phyloP scores from a whole-genome alignment of 2,888 invertebrate species.

The Apamea sordens region DNA sequence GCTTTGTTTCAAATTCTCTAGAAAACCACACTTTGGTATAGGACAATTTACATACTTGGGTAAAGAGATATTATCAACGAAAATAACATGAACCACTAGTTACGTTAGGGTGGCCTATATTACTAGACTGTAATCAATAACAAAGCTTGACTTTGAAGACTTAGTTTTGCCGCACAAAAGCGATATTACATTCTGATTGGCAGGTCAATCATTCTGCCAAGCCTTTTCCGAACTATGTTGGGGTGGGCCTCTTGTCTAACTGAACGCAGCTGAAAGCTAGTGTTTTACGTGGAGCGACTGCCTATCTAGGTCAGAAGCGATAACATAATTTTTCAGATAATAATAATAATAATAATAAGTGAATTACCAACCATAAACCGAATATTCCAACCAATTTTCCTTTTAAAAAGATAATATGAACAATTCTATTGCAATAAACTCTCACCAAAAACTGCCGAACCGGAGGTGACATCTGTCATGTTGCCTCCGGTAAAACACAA shows the following conservation, averaged over 20 bases:
- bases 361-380: too few species aligned
- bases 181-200: background rate
- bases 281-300: background rate
- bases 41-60: conserved; percentile 54
- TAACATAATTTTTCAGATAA: background rate
- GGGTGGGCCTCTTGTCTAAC: background rate
- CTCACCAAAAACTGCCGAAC: too few species aligned
- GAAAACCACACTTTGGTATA: conserved; percentile 53
- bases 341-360: too few species aligned
- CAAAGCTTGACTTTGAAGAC: conserved; percentile 6
- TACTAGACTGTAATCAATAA: conserved; percentile 10
- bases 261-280: background rate
- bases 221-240: background rate
- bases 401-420: too few species aligned
- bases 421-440: too few species aligned
- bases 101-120: background rate
- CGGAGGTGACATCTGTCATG: too few species aligned
- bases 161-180: background rate
- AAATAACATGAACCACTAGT: conserved; percentile 1
- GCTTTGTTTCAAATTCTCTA: conserved; percentile 54
- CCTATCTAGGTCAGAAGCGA: background rate
- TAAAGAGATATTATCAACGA: conserved; percentile 21
- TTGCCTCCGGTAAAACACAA: too few species aligned
- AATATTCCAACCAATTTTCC: too few species aligned
- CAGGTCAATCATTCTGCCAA: background rate